phyloP scores from a whole-genome alignment of 2,797 vertebrate genomes.

The Streptopelia turtur region DNA sequence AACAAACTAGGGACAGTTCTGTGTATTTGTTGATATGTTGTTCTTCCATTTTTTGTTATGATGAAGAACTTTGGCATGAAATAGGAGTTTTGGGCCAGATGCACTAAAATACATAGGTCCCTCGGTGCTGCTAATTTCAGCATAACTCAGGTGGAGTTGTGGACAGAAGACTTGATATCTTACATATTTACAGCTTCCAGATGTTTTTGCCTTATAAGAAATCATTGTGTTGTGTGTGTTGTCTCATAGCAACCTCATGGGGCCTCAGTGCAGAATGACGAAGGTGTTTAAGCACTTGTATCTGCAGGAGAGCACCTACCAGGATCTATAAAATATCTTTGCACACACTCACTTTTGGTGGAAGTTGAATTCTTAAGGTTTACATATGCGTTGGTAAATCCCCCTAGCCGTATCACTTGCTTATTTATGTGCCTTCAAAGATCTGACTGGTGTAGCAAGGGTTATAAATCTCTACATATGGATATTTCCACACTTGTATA shows the following conservation, averaged over 20 bases:
- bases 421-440: conserved; percentile 28
- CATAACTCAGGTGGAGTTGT: not conserved
- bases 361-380: not conserved
- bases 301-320: not conserved
- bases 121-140: not conserved
- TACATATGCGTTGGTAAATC: not conserved
- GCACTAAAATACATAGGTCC: not conserved
- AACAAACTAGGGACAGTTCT: not conserved
- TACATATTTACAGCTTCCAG: conserved; percentile 30
- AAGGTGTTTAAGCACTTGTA: not conserved
- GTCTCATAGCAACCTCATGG: not conserved
- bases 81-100: not conserved
- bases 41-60: not conserved
- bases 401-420: not conserved
- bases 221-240: not conserved
- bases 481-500: not conserved
- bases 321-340: conserved; percentile 4
- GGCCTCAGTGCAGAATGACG: not conserved
- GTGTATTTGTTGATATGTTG: not conserved
- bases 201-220: not conserved
- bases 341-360: not conserved
- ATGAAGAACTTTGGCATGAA: not conserved
- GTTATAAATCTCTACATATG: not conserved
- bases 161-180: not conserved
- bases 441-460: not conserved